Conservation (phyloP, 2,888 invertebrate species). For the Hydrotaea diabolus region DNA sequence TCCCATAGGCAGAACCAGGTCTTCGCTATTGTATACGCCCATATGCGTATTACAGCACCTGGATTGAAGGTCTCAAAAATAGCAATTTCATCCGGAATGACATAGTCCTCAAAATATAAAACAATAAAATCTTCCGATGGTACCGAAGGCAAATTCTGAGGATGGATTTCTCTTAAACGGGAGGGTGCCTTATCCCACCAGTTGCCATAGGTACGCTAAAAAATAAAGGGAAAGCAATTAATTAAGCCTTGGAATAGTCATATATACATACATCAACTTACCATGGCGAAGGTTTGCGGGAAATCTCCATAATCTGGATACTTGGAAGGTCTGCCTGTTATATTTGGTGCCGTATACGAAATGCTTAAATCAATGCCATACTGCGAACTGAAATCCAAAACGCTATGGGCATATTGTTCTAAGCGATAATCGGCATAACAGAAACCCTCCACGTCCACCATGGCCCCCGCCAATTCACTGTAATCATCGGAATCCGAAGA, state of each 20-base stretch:
- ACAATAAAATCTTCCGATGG: conserved; percentile 89
- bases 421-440: conserved; percentile 76
- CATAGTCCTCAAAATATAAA: conserved; percentile 79
- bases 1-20: conserved; percentile 90
- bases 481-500: conserved; percentile 58
- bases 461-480: conserved; percentile 51
- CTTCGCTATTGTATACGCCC: conserved; percentile 83
- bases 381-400: conserved; percentile 92
- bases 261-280: conserved; percentile 80
- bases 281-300: conserved; percentile 94
- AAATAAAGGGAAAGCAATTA: conserved; percentile 48
- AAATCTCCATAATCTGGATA: conserved; percentile 96
- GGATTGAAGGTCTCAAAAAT: conserved; percentile 94
- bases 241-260: neutral
- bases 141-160: conserved; percentile 86
- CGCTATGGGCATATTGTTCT: conserved; percentile 90
- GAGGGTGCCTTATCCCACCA: conserved; percentile 93
- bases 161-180: conserved; percentile 86
- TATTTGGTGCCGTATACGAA: conserved; percentile 93
- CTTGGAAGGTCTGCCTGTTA: conserved; percentile 91
- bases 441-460: conserved; percentile 65
- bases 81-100: conserved; percentile 82
- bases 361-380: conserved; percentile 94
- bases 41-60: conserved; percentile 90
- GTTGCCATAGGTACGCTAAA: conserved; percentile 90